Evolutionary conservation across 2,888 invertebrate genomes (phyloP).

Genomic region (Abrostola tripartita): DNA sequence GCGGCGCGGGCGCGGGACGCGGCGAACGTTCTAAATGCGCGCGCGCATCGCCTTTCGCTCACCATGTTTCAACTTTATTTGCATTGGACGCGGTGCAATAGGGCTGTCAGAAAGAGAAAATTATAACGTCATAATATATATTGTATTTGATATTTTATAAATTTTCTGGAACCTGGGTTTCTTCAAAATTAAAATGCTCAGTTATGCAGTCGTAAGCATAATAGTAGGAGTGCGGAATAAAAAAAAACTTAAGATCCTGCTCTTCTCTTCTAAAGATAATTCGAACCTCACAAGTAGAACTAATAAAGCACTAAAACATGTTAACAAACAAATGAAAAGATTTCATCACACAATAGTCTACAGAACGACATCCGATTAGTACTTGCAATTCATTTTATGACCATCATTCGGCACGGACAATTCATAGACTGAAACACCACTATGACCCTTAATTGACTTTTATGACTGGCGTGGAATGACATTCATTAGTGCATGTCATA

Average conservation of each 20-base stretch:
- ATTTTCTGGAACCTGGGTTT: no score
- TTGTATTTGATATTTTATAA: no score
- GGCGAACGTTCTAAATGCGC: constrained; percentile 54
- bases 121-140: background rate
- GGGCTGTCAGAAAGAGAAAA: constrained; percentile 48
- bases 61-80: constrained; percentile 60
- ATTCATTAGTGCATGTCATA: background rate
- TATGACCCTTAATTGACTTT: constrained; percentile 13
- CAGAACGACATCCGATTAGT: constrained; percentile 21
- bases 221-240: no score
- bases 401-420: constrained; percentile 7
- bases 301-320: no score
- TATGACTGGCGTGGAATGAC: constrained; percentile 1
- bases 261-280: no score
- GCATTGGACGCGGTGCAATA: constrained; percentile 52
- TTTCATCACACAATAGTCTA: constrained; percentile 1
- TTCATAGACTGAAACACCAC: constrained; percentile 13
- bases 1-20: constrained; percentile 45
- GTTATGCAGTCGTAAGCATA: no score
- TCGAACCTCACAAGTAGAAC: no score
- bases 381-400: constrained; percentile 19
- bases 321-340: no score
- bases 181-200: no score
- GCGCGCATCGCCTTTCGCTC: constrained; percentile 45
- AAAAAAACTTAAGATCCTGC: no score